Evolutionary conservation across 1,140 invertebrate genomes (phyloP), one percentile per base, ranked within the genome.

Genomic region (Physella acuta): DNA sequence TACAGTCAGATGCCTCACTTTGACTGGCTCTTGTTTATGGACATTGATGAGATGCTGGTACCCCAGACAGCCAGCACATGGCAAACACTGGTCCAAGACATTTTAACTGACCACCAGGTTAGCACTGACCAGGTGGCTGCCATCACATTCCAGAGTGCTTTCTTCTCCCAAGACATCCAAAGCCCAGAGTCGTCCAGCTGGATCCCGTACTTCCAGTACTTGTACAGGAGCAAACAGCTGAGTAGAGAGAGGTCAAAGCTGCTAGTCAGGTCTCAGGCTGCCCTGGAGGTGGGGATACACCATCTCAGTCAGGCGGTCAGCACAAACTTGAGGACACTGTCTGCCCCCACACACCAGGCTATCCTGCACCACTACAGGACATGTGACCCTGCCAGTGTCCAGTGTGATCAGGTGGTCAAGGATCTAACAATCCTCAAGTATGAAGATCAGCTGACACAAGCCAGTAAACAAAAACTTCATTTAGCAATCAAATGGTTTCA

Each of bases 281-380:
- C 84, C 17, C 79, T 81, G 64, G 81, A 84, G 70, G 65, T 84
- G 59, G 84, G 84, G 3, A 84, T 85, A 16, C 84, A 85, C 62
- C 84, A 85, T 69, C 74, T 84, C 0, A 82, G 79, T 51, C 73
- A 74, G 65, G 55, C 73, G 11, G 17, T 82, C n/a, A 31, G 67
- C 33, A 74, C 77, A 11, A 20, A n/a, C 20, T 28, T 30, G 36
- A 11, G n/a, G 3, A 24, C 30, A 14, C 3, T 56, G 30, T 26
- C 33, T 16, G 51, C 33, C 20, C 37, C 5, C 1, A 3, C 53
- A 36, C 51, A 30, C n/a, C 14, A 20, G 55, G 94, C 91, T 0
- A 92, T 95, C 66, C 86, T 98, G 30, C 94, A 98, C 79, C 95
- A 98, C 80, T 97, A 97, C 80, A 84, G 94, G 39, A 62, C 74